Evolutionary conservation across 2,888 invertebrate genomes (phyloP), one percentile per base, ranked within the genome.

Genomic region (Mythimna impura): DNA sequence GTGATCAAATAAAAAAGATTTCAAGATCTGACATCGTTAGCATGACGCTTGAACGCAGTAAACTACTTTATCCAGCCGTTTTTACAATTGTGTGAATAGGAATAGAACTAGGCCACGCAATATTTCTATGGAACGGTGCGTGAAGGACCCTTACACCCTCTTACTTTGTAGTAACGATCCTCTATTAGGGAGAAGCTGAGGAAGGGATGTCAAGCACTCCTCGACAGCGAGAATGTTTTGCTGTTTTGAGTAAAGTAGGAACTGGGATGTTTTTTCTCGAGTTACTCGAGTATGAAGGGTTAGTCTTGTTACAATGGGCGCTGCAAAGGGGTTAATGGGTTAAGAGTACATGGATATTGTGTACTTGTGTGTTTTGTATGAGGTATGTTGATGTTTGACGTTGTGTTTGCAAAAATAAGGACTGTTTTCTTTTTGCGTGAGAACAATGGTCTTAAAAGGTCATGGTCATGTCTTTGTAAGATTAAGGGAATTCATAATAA

Each of bases 51-150:
- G 85, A 83, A 85, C 87, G 75, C 84, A 88, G 86, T 87, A 84
- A 89, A 89, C 89, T 90, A 89, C 83, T 88, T 86, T 78, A 84
- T 47, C 80, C 66, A 65, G 70, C 63, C 71, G 82, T 87, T 84
- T 86, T 82, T 82, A 87, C 89, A 85, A 90, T 90, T 89, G 88
- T 91, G 83, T 89, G 90, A 90, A 90, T 88, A 81, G 75, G 88
- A 84, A 66, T 86, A 84, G 85, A 90, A 91, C 91, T 92, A 85
- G 93, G 93, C 90, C 93, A 93, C 93, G 92, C 92, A 91, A 83
- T 89, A 88, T 90, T 92, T 91, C 89, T 90, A 88, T 88, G 80
- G 85, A 82, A 58, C 73, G 80, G 87, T 91, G 91, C 92, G 92
- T 92, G 76, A 73, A 91, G 92, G 67, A 83, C 86, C 73, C 88